phyloP scores from a whole-genome alignment of 2,113 vertebrate genomes.

The Rana temporaria region DNA sequence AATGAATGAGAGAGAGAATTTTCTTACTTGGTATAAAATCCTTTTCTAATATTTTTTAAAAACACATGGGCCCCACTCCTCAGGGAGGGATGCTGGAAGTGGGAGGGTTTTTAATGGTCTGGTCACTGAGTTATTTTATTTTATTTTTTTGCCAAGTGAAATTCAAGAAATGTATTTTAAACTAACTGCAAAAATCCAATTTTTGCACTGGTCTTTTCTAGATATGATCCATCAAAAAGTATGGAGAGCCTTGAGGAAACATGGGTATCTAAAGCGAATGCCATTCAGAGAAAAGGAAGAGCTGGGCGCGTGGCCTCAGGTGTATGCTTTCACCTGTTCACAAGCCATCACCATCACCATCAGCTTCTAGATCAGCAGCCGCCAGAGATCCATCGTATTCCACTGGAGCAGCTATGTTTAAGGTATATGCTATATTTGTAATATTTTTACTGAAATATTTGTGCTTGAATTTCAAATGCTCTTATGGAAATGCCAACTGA shows the following conservation, averaged over 20 bases:
- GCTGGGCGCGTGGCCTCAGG: conserved; percentile 95
- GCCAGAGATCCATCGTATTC: conserved; percentile 95
- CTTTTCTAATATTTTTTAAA: too few species aligned
- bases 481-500: too few species aligned
- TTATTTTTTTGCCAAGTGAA: too few species aligned
- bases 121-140: too few species aligned
- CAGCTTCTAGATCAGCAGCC: conserved; percentile 88
- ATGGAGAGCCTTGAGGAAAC: conserved; percentile 98
- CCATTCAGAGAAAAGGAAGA: conserved; percentile 91
- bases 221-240: conserved; percentile 92
- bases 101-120: too few species aligned
- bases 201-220: conserved; percentile 59
- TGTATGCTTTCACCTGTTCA: conserved; percentile 96
- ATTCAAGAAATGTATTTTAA: too few species aligned
- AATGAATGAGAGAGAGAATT: too few species aligned
- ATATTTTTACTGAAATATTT: too few species aligned
- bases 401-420: conserved; percentile 94
- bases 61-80: too few species aligned
- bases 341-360: conserved; percentile 88
- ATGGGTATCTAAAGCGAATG: conserved; percentile 91
- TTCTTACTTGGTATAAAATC: too few species aligned
- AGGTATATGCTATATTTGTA: conserved; percentile 71
- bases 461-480: neutral
- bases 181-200: too few species aligned
- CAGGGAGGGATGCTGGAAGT: too few species aligned